Evolutionary conservation across 2,888 invertebrate genomes (phyloP).

Genomic region (Agonopterix alstromeriana): DNA sequence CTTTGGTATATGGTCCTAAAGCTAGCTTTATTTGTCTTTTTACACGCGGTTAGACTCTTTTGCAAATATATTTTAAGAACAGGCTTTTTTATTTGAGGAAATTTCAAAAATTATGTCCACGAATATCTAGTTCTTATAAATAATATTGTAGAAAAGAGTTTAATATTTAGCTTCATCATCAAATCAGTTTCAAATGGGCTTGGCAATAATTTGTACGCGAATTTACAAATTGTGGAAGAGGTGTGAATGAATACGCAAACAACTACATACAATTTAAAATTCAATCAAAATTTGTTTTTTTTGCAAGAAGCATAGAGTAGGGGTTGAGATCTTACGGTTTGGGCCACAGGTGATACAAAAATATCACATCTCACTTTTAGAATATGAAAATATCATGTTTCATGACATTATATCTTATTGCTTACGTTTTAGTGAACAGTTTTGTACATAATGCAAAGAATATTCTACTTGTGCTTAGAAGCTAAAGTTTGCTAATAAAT

Average conservation of each 20-base stretch:
- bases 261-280: too few relatives aligned
- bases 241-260: too few relatives aligned
- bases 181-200: background rate
- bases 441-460: slow-evolving; percentile 61
- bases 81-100: slow-evolving; percentile 15
- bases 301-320: background rate
- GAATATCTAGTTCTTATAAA: too few relatives aligned
- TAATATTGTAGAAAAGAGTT: background rate
- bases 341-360: slow-evolving; percentile 50
- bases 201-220: slow-evolving; percentile 19
- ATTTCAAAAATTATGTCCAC: slow-evolving; percentile 4
- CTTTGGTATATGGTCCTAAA: slow-evolving; percentile 74
- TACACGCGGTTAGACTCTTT: slow-evolving; percentile 52
- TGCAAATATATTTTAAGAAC: slow-evolving; percentile 28
- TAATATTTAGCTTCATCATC: background rate
- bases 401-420: slow-evolving; percentile 43
- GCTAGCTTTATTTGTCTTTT: slow-evolving; percentile 64
- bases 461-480: slow-evolving; percentile 50
- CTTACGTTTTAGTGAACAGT: slow-evolving; percentile 45
- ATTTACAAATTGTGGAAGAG: slow-evolving; percentile 4
- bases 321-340: slow-evolving; percentile 7
- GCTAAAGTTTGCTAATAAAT: slow-evolving; percentile 53
- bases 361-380: slow-evolving; percentile 66
- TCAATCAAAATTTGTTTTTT: background rate
- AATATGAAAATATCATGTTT: slow-evolving; percentile 63